Conservation (phyloP, 1,140 invertebrate genomes). For the Pinna nobilis region DNA sequence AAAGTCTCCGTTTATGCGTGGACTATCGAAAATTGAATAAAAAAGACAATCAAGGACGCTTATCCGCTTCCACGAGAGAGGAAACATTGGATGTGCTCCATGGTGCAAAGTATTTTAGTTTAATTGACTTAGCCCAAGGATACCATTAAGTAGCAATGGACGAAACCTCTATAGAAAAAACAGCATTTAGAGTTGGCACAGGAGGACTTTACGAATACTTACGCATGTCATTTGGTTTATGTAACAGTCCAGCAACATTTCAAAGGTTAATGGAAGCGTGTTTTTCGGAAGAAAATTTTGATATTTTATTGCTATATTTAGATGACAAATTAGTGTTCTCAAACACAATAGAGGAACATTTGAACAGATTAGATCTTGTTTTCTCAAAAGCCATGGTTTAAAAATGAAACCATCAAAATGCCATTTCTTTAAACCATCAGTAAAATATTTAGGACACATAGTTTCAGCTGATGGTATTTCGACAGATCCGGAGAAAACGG, state of each 20-base stretch:
- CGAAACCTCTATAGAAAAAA: constrained; percentile 25
- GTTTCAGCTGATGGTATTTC: constrained; percentile 23
- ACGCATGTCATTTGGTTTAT: constrained; percentile 53
- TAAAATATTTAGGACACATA: constrained; percentile 32
- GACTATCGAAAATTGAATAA: constrained; percentile 45
- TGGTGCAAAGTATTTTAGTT: constrained; percentile 64
- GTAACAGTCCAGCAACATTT: constrained; percentile 74
- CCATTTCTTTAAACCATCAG: constrained; percentile 22
- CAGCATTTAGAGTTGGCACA: constrained; percentile 32
- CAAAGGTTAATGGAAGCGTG: constrained; percentile 76
- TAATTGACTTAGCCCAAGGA: constrained; percentile 49
- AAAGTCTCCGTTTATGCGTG: constrained; percentile 37
- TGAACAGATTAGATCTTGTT: not conserved
- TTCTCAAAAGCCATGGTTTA: constrained; percentile 7
- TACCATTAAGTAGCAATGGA: constrained; percentile 71
- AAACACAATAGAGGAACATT: not conserved
- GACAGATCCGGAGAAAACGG: constrained; percentile 19
- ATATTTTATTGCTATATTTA: constrained; percentile 39
- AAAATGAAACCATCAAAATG: constrained; percentile 25
- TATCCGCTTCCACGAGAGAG: constrained; percentile 26
- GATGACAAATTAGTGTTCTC: constrained; percentile 36
- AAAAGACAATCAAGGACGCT: constrained; percentile 18
- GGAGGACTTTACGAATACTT: constrained; percentile 35
- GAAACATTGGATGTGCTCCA: constrained; percentile 32
- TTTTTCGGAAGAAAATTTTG: constrained; percentile 1